Evolutionary conservation across 2,113 vertebrate genomes (phyloP).

Genomic region (Hyaena hyaena): DNA sequence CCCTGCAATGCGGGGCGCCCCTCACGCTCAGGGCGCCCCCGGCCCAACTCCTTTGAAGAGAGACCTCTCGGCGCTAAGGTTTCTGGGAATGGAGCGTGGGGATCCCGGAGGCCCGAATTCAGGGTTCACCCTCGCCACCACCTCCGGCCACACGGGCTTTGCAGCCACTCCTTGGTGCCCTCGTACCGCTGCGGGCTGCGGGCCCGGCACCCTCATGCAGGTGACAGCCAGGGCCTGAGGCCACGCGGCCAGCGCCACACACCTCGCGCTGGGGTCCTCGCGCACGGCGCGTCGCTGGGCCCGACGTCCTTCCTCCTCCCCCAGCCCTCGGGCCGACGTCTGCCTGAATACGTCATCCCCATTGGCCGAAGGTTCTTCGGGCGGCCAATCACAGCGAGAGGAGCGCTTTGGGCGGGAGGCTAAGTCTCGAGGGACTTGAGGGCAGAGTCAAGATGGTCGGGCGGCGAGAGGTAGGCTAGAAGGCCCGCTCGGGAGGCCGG

Average conservation of each 20-base stretch:
- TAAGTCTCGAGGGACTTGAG: slow-evolving; percentile 9
- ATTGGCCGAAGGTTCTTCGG: slow-evolving; percentile 61
- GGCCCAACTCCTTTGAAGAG: slow-evolving; percentile 52
- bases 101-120: not conserved
- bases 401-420: slow-evolving; percentile 66
- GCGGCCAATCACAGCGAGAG: slow-evolving; percentile 69
- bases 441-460: not conserved
- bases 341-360: not conserved
- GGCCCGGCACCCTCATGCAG: slow-evolving; percentile 29
- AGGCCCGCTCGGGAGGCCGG: accelerated
- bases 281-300: not conserved
- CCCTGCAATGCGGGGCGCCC: slow-evolving; percentile 12
- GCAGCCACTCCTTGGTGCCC: not conserved
- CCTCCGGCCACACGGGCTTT: not conserved
- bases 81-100: slow-evolving; percentile 71
- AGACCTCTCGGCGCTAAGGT: slow-evolving; percentile 30
- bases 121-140: not conserved
- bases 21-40: not conserved
- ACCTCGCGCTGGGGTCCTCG: not conserved
- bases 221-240: not conserved
- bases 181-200: accelerated
- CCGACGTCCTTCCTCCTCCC: slow-evolving; percentile 3
- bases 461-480: accelerated
- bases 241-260: not conserved
- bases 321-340: not conserved